Evolutionary conservation across 2,113 vertebrate genomes (phyloP).

Genomic region (Otus sunia): DNA sequence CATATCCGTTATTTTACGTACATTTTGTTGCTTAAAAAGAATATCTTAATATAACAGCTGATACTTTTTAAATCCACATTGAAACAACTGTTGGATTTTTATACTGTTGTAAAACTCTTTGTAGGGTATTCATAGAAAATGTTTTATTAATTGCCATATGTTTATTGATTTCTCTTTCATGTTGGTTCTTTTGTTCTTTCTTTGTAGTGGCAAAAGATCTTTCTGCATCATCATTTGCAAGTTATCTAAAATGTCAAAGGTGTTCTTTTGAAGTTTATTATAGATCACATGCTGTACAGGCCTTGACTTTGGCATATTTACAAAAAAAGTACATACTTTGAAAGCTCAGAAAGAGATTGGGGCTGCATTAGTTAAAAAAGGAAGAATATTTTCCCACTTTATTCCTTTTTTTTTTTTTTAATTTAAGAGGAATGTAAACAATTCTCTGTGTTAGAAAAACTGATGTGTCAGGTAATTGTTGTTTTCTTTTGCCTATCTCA

Average conservation of each 20-base stretch:
- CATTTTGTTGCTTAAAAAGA: constrained; percentile 74
- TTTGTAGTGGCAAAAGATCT: constrained; percentile 99
- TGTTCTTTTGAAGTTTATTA: constrained; percentile 98
- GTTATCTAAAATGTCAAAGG: constrained; percentile 98
- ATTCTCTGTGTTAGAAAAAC: constrained; percentile 35
- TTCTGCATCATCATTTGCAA: constrained; percentile 97
- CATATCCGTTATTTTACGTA: constrained; percentile 72
- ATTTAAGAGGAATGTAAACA: constrained; percentile 60
- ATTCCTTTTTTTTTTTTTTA: not conserved
- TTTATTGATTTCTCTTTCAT: constrained; percentile 99
- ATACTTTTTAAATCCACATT: constrained; percentile 83
- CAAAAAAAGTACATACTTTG: constrained; percentile 71
- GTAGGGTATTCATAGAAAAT: constrained; percentile 95
- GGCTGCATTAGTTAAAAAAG: constrained; percentile 72
- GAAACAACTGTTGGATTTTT: constrained; percentile 88
- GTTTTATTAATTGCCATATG: constrained; percentile 99
- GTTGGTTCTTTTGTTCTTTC: constrained; percentile 99
- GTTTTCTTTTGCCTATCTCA: not conserved
- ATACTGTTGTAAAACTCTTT: constrained; percentile 89
- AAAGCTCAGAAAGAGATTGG: constrained; percentile 73
- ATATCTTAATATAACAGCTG: constrained; percentile 83
- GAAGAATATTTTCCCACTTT: constrained; percentile 19
- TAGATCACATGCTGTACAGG: constrained; percentile 87
- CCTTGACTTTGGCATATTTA: constrained; percentile 86
- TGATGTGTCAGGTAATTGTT: constrained; percentile 35